Base-by-base conservation (phyloP, 2,113 vertebrate species). In the Glaucomys volans region DNA sequence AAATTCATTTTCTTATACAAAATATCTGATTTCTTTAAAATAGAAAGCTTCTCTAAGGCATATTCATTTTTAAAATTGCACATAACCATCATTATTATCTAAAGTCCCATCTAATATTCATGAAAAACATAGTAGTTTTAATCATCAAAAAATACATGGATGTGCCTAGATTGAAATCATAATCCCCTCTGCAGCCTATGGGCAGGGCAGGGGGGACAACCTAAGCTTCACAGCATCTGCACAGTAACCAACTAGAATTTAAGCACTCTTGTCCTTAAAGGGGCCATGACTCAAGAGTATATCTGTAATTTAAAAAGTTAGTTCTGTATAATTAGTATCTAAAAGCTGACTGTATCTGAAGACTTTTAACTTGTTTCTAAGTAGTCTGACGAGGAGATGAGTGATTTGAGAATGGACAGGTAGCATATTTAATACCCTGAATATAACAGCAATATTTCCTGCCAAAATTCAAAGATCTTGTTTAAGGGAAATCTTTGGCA, bases 11-110 rank as follows among this genome's bases (percentile, higher is more conserved):
- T 90, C 52, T 83, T 76, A 40, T 18, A 80, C 30, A 90, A 93
- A 97, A 75, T 91, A 91, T 50, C 76, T 88, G 74, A 86, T 71
- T 83, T 94, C 50, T 90, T 96, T 95, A 92, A 95, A 96, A 77
- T 2, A 92, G 75, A 81, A 96, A 89, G 44, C 9, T 47, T 96
- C 89, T 94, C 30, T 82, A 86, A 86, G 90, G 89, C 44, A 81
- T 72, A 93, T 96, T 91, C 54, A 86, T 82, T 91, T 96, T 84
- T 83, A 26, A 24, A 95, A 87, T 95, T 84, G 94, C 24, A 87
- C 22, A 66, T 76, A 92, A 84, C 59, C 76, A 90, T 83, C 69
- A 89, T 57, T 57, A 9, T 4, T 72, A 10, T 82, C 88, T 94
- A 74, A 96, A 85, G 62, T 92, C 35, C 30, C 67, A 90, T 4